A percentile compares a stretch with the other conserved stretches of the same genome.
phyloP scores from a whole-genome alignment of 1,140 invertebrate genomes.

The Drosophila ambigua region DNA sequence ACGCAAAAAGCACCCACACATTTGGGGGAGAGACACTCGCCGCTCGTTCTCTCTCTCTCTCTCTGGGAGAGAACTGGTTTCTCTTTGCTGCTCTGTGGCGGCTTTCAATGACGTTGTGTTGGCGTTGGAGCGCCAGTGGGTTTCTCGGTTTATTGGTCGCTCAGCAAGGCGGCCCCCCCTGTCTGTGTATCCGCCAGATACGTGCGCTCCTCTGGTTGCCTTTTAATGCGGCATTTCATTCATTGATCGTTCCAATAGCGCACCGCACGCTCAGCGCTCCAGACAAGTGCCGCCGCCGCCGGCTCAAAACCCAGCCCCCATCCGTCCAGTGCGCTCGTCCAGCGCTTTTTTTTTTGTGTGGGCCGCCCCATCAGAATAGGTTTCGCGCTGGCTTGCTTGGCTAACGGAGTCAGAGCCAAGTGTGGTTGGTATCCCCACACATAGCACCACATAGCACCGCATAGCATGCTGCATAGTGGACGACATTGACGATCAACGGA shows the following conservation, averaged over 20 bases:
- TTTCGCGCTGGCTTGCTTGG: slow-evolving; percentile 30
- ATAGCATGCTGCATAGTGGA: slow-evolving; percentile 31
- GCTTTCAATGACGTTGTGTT: slow-evolving; percentile 71
- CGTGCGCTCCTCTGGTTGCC: slow-evolving; percentile 30
- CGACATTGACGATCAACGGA: slow-evolving; percentile 56
- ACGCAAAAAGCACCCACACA: slow-evolving; percentile 76
- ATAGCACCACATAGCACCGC: not conserved
- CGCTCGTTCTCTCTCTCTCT: no score
- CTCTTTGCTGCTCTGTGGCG: slow-evolving; percentile 32
- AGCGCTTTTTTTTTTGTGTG: slow-evolving; percentile 36
- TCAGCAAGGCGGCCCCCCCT: not conserved
- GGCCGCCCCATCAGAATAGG: slow-evolving; percentile 55
- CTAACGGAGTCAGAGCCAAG: slow-evolving; percentile 78
- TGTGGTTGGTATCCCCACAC: slow-evolving; percentile 44
- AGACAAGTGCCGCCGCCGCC: slow-evolving; percentile 35
- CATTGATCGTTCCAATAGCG: slow-evolving; percentile 80
- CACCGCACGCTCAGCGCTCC: slow-evolving; percentile 70
- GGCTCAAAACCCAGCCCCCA: slow-evolving; percentile 13
- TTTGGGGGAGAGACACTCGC: slow-evolving; percentile 31
- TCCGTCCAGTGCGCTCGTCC: slow-evolving; percentile 4
- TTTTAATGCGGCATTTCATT: slow-evolving; percentile 80
- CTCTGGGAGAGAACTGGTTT: slow-evolving; percentile 68
- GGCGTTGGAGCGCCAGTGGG: slow-evolving; percentile 70
- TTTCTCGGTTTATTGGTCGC: slow-evolving; percentile 80
- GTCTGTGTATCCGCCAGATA: slow-evolving; percentile 65